Evolutionary conservation across 2,888 invertebrate species (phyloP).

Genomic region (Andrena dorsata): DNA sequence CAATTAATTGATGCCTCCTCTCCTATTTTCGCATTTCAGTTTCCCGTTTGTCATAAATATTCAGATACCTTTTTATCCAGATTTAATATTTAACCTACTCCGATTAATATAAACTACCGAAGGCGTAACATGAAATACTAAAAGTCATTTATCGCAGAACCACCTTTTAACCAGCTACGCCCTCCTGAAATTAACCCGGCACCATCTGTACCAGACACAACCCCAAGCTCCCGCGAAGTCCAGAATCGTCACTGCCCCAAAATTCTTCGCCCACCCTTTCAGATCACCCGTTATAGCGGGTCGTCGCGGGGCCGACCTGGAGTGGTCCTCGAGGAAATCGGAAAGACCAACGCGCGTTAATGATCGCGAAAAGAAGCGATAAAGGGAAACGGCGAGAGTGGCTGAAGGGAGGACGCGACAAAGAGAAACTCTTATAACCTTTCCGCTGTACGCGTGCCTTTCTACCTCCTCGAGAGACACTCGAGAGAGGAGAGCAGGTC

Average conservation of each 20-base stretch:
- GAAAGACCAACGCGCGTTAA: conserved; percentile 51
- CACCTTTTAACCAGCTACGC: no score
- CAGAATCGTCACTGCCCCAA: background rate
- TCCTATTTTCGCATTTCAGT: no score
- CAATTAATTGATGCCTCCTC: no score
- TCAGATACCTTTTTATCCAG: no score
- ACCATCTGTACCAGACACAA: no score
- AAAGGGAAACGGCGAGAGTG: conserved; percentile 11
- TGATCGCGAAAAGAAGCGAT: conserved; percentile 18
- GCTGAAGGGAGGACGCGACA: conserved; percentile 7
- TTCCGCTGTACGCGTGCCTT: conserved; percentile 57
- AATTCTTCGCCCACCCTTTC: background rate
- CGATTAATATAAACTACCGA: no score
- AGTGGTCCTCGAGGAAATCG: conserved; percentile 44
- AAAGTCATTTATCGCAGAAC: no score
- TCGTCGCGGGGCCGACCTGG: conserved; percentile 4
- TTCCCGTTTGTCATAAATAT: no score
- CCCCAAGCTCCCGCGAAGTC: no score
- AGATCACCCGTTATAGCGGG: background rate
- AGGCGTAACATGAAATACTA: no score
- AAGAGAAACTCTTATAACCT: conserved; percentile 50
- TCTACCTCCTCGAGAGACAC: conserved; percentile 55
- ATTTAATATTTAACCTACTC: no score
- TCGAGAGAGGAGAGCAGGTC: conserved; percentile 38
- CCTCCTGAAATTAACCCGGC: no score